Evolutionary conservation across 2,797 vertebrate species (phyloP).

Genomic region (Taenioides sp.): DNA sequence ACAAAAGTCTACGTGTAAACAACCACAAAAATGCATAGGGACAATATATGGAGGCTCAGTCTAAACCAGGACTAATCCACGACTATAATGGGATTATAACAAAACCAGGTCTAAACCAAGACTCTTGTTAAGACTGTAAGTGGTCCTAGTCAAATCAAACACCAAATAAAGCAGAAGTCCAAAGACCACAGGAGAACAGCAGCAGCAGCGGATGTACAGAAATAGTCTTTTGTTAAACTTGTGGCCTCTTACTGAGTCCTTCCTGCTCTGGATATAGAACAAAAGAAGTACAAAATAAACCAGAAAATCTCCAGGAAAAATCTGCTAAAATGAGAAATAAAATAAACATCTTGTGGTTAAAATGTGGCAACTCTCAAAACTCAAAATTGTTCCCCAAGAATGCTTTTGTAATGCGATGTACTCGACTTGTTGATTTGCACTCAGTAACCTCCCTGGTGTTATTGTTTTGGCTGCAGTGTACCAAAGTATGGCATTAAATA

Average conservation of each 20-base stretch:
- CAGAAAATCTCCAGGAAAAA: not conserved
- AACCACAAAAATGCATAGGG: too few species aligned
- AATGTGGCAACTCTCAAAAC: not conserved
- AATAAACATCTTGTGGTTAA: not conserved
- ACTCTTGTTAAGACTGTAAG: not conserved
- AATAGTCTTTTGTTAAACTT: conserved; percentile 54
- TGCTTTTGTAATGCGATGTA: not conserved
- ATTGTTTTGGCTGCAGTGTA: too few species aligned
- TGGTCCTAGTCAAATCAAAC: not conserved
- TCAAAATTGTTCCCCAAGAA: not conserved
- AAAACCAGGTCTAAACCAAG: not conserved
- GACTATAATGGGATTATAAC: not conserved
- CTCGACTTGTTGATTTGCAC: too few species aligned
- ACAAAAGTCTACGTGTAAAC: too few species aligned
- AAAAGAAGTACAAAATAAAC: not conserved
- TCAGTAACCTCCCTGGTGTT: too few species aligned
- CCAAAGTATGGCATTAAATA: too few species aligned
- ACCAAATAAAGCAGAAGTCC: conserved; percentile 43
- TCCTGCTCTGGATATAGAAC: conserved; percentile 24
- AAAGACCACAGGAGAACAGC: conserved; percentile 11
- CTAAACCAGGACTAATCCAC: not conserved
- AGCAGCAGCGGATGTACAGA: conserved; percentile 26
- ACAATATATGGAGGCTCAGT: not conserved
- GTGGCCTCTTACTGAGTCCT: conserved; percentile 19
- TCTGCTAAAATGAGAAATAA: not conserved